Percentiles rank a stretch among this genome's conserved stretches.
Conservation (phyloP, 2,888 invertebrate species). For the Sacculina carcini region DNA sequence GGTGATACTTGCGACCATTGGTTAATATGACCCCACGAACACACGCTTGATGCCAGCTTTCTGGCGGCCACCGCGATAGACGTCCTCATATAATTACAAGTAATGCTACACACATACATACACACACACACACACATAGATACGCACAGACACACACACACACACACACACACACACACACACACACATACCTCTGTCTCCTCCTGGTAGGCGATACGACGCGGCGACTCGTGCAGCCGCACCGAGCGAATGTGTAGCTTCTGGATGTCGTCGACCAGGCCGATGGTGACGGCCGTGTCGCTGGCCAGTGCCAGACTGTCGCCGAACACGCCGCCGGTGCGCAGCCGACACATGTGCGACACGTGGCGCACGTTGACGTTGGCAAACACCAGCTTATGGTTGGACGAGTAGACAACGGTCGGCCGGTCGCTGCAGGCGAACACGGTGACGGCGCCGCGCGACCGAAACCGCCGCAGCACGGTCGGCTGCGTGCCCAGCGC, state of each 20-base stretch:
- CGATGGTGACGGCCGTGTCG: constrained; percentile 67
- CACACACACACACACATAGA: too few relatives aligned
- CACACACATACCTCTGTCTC: constrained; percentile 35
- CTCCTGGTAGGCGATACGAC: constrained; percentile 84
- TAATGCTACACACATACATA: too few relatives aligned
- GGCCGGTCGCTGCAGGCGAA: constrained; percentile 97
- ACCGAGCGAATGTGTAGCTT: constrained; percentile 90
- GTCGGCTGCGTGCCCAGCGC: constrained; percentile 94
- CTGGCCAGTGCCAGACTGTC: constrained; percentile 57
- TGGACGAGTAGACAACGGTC: constrained; percentile 96
- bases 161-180: neutral
- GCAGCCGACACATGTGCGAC: constrained; percentile 90
- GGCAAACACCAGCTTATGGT: constrained; percentile 92
- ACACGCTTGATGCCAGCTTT: too few relatives aligned
- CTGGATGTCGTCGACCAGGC: constrained; percentile 94
- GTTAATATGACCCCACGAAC: too few relatives aligned
- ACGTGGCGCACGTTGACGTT: constrained; percentile 86
- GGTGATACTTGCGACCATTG: too few relatives aligned
- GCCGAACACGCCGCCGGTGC: constrained; percentile 40
- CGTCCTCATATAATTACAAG: too few relatives aligned
- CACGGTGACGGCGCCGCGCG: constrained; percentile 74
- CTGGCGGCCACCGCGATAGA: too few relatives aligned
- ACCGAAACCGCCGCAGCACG: constrained; percentile 62
- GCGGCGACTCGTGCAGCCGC: constrained; percentile 73
- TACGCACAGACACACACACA: too few relatives aligned